Percentiles rank a stretch among this genome's conserved stretches.
phyloP scores from a whole-genome alignment of 2,113 vertebrate species.

The Ondatra zibethicus region DNA sequence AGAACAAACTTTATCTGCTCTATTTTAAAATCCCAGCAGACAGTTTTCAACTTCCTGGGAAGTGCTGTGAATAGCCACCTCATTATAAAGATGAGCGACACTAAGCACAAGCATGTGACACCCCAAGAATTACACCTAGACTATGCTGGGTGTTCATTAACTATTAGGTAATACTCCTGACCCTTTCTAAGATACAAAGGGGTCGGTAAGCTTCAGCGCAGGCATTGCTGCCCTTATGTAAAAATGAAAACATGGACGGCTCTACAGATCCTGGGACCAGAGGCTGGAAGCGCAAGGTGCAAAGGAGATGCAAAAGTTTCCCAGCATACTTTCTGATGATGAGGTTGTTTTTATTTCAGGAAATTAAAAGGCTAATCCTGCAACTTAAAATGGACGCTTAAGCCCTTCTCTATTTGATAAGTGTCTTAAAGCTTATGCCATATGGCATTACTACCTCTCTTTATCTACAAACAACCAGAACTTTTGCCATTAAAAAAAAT shows the following conservation, averaged over 20 bases:
- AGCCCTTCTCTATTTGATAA: slow-evolving; percentile 35
- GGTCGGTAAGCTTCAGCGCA: neutral
- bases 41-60: slow-evolving; percentile 21
- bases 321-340: neutral
- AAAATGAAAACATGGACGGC: neutral
- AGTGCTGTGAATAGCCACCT: neutral
- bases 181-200: neutral
- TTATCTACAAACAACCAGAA: slow-evolving; percentile 28
- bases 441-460: neutral
- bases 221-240: neutral
- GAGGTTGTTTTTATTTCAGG: slow-evolving; percentile 25
- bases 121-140: neutral
- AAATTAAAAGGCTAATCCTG: slow-evolving; percentile 47
- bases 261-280: neutral
- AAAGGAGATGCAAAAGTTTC: neutral
- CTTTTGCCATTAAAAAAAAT: neutral
- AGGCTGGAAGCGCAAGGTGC: neutral
- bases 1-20: neutral
- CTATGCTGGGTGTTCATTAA: neutral
- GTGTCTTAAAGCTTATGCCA: neutral
- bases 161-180: neutral
- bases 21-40: slow-evolving; percentile 7
- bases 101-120: neutral
- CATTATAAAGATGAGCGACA: neutral
- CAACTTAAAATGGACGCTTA: neutral